phyloP scores from a whole-genome alignment of 1,140 invertebrate genomes.

The Lepidurus packardi region DNA sequence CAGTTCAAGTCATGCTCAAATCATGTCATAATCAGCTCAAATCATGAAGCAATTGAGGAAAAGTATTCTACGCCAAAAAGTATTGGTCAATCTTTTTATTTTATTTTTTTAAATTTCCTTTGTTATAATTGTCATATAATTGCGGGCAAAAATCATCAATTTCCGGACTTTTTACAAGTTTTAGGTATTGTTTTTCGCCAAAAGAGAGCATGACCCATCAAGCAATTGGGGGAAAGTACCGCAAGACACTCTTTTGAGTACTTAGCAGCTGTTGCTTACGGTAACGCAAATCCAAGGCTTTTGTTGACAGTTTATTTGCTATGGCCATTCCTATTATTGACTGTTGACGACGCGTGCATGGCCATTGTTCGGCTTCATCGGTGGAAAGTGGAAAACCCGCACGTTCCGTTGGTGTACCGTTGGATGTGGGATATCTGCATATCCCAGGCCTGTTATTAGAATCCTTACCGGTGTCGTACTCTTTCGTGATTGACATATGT shows the following conservation, averaged over 20 bases:
- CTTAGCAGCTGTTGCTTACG: neutral
- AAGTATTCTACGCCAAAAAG: too few relatives aligned
- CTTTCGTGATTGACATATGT: neutral
- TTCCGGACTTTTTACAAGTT: too few relatives aligned
- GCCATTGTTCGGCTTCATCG: neutral
- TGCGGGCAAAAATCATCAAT: too few relatives aligned
- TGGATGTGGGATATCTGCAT: neutral
- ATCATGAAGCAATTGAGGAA: too few relatives aligned
- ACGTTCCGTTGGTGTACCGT: neutral
- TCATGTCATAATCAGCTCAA: too few relatives aligned
- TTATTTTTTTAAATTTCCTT: too few relatives aligned
- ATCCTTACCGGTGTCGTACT: neutral
- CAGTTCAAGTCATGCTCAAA: neutral
- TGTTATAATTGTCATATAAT: too few relatives aligned
- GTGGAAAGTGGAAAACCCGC: neutral
- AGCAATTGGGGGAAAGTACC: too few relatives aligned
- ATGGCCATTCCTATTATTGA: neutral
- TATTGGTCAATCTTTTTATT: too few relatives aligned
- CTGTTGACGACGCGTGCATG: neutral
- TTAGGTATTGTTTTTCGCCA: too few relatives aligned
- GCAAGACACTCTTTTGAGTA: too few relatives aligned
- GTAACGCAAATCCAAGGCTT: neutral
- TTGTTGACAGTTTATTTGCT: slow-evolving; percentile 9
- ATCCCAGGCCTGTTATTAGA: neutral
- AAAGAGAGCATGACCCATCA: too few relatives aligned